Base-by-base conservation (phyloP, 2,113 vertebrate genomes). In the Rissa tridactyla region DNA sequence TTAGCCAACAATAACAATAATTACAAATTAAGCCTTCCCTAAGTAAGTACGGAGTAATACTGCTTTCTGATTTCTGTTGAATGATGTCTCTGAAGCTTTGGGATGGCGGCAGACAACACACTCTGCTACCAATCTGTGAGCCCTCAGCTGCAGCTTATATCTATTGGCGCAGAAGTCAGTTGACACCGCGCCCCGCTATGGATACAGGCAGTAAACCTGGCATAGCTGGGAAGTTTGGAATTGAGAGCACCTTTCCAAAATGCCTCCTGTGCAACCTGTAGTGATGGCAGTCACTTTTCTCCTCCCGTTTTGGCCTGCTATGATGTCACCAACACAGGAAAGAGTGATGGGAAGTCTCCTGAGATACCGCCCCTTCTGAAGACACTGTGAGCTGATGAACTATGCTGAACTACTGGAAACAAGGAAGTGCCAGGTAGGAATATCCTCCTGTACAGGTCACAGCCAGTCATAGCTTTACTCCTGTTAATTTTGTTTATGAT, bases 171-270 rank as follows among this genome's bases (percentile, higher is more conserved):
- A 51, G 32, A 17, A 52, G 2, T 6, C 46, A 47, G 40, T 44
- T 57, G 62, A 46, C 40, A 12, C 22, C 26, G 12, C 1, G 2
- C 34, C 34, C 57, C 23, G 0, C 22, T 15, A 0, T 14, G 30
- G 38, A 5, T 2, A 30, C 22, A 11, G 36, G 52, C 54, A 47
- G 25, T 9, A 34, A 49, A 19, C 44, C n/a, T 72, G 69, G n/a
- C 29, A 23, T 2, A 55, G 23, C 66, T 54, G 61, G 8, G 10
- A n/a, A 42, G 44, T 36, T 13, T 44, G 29, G 25, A 65, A 54
- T 18, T 25, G 32, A 60, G 25, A 71, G 25, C 11, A 60, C n/a
- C 47, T 76, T 84, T 32, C 62, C 21, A 26, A 58, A 66, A 61
- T 11, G 15, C 21, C 27, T 80, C 34, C 40, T 71, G 29, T 62